phyloP scores from a whole-genome alignment of 1,140 invertebrate genomes.

The Heterodera schachtii region DNA sequence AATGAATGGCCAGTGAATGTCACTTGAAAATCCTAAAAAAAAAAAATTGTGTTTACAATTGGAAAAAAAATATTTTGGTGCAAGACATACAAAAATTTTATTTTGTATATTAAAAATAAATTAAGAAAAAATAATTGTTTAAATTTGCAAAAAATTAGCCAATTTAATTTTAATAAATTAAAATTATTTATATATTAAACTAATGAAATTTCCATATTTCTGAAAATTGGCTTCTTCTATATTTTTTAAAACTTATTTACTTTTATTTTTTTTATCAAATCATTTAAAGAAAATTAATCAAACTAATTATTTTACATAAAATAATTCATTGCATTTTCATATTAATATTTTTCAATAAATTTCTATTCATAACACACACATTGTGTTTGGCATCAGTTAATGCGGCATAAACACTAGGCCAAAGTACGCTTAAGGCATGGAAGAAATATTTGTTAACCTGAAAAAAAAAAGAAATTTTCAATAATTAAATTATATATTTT shows the following conservation, averaged over 20 bases:
- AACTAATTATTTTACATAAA: too few relatives aligned
- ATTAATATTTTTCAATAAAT: too few relatives aligned
- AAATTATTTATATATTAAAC: too few relatives aligned
- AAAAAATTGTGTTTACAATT: not conserved
- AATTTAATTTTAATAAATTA: too few relatives aligned
- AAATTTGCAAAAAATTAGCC: too few relatives aligned
- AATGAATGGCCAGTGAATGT: slow-evolving; percentile 55
- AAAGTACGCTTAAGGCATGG: slow-evolving; percentile 43
- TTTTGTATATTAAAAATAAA: not conserved
- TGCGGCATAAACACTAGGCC: slow-evolving; percentile 32
- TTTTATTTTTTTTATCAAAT: too few relatives aligned
- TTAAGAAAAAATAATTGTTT: too few relatives aligned
- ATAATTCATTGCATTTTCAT: too few relatives aligned
- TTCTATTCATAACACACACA: not conserved
- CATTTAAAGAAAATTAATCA: too few relatives aligned
- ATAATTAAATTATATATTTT: not conserved
- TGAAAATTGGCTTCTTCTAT: not conserved
- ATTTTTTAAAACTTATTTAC: too few relatives aligned
- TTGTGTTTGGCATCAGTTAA: slow-evolving; percentile 41
- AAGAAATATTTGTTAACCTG: slow-evolving; percentile 53
- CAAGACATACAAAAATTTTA: slow-evolving; percentile 9
- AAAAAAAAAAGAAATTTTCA: slow-evolving; percentile 19
- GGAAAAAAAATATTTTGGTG: not conserved
- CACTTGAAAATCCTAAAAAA: slow-evolving; percentile 36
- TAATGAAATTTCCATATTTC: too few relatives aligned